Base-by-base conservation (phyloP, 2,888 invertebrate species). In the Leptinotarsa haldemani region DNA sequence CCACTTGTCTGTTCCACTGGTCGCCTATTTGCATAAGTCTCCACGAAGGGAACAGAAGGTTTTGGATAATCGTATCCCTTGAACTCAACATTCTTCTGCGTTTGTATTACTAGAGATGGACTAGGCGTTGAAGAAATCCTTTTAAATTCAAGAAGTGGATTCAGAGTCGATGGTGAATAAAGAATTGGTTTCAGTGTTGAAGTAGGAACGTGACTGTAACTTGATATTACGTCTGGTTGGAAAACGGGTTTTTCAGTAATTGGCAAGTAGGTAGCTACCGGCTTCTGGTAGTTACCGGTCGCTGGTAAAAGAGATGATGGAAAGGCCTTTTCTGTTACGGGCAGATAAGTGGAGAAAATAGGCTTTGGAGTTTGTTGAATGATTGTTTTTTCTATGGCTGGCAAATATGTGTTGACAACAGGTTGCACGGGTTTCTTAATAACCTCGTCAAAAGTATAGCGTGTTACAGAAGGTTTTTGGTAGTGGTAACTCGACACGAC, bases 1-100 rank as follows among this genome's bases (percentile, higher is more conserved):
- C 82, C 80, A 18, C 67, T 53, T 4, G n/a, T 4, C 15, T 56
- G 56, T 56, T 22, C 56, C 53, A 86, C 81, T 30, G 83, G 84
- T 78, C 81, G 76, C 22, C 75, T 73, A 40, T 25, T 40, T 12
- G 2, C 65, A n/a, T 48, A 52, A 81, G 68, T 63, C 15, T 88
- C 87, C 50, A 85, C 86, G 65, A 88, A 89, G 77, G 83, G 80
- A 12, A 82, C 77, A 5, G 67, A 20, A 3, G 83, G 82, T 78
- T 82, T 83, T 12, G 82, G 80, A 70, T 85, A 83, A 52, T 79
- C 77, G 61, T 85, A 83, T 65, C 83, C 80, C 30, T 67, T 25
- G 18, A 76, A 71, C n/a, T 72, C 58, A 2, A 70, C 68, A 25
- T 67, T 71, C 16, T 70, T 58, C 71, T 80, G 68, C 56, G 13